A percentile compares a stretch with the other conserved stretches of the same genome.
Conservation (phyloP, 2,888 invertebrate species). For the Nasonovia ribisnigri region DNA sequence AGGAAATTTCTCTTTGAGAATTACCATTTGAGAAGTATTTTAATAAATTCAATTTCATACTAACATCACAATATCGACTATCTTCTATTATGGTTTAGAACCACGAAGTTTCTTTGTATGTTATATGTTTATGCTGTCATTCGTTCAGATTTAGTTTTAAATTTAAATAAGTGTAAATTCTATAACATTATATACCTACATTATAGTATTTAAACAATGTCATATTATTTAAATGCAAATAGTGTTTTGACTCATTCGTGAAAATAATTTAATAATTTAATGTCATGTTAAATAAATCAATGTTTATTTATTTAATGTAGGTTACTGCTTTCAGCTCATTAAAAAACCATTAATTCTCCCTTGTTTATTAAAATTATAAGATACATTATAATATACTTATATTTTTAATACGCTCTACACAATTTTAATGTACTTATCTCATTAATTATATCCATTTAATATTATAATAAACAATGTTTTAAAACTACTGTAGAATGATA, state of each 20-base stretch:
- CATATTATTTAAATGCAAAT: neutral
- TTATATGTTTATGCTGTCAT: neutral
- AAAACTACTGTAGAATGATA: conserved; percentile 28
- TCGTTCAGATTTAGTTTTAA: neutral
- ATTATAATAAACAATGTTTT: conserved; percentile 7
- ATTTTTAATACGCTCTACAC: neutral
- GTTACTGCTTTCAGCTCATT: neutral
- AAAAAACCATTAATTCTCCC: conserved; percentile 2
- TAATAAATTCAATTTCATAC: neutral
- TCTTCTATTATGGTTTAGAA: neutral
- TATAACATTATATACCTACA: neutral
- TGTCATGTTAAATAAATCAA: neutral
- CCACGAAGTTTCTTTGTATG: neutral
- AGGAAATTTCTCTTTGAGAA: neutral
- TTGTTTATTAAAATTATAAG: neutral
- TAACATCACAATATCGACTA: neutral
- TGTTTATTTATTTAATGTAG: neutral
- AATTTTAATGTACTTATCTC: neutral
- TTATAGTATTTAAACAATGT: neutral
- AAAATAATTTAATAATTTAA: neutral
- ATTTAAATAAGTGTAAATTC: neutral
- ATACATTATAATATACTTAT: neutral
- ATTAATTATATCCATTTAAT: conserved; percentile 43
- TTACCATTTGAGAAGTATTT: neutral
- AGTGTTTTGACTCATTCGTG: neutral